Evolutionary conservation across 2,797 vertebrate genomes (phyloP), one percentile per base, ranked within the genome.

Genomic region (Macroramphosus scolopax): DNA sequence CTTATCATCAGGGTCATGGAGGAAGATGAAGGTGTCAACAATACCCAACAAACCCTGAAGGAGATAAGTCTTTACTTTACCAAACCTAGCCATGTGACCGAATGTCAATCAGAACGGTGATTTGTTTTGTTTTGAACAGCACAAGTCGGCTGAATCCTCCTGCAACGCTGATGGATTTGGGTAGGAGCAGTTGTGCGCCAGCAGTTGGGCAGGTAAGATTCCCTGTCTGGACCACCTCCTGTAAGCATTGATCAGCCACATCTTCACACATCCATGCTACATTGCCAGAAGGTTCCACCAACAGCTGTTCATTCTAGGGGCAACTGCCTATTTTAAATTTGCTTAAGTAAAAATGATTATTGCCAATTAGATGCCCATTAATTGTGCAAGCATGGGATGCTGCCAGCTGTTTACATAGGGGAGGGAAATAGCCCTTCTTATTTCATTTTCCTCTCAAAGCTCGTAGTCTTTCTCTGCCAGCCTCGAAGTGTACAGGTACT

Each of bases 351-450:
- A 91, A 95, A 92, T 90, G 87, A 97, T 96, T 91, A 97, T 96
- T 91, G 89, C 91, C 93, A 96, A 95, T 96, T 97, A 97, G 93
- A 93, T 95, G 92, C 89, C 92, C 91, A 94, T 96, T 96, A 97
- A 96, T 94, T 97, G 91, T 92, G 92, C 91, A 94, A 94, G 92
- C 89, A 93, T 88, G 90, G 89, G 92, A 92, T 92, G 89, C 88
- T 92, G 90, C 92, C 95, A 98, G 93, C 94, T 98, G 94, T 95
- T 96, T 95, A 92, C 85, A 91, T 88, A 88, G 88, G 87, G 88
- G 91, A 92, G 90, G 93, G 92, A 93, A 94, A 94, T 92, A 92
- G 90, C 82, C 81, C 79, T 88, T 89, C 77, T 84, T 88, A 75
- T 92, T 92, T 88, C 70, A 88, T 87, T 89, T 87, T 90, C 89